Evolutionary conservation across 2,797 vertebrate species (phyloP).

Genomic region (Scyliorhinus canicula): DNA sequence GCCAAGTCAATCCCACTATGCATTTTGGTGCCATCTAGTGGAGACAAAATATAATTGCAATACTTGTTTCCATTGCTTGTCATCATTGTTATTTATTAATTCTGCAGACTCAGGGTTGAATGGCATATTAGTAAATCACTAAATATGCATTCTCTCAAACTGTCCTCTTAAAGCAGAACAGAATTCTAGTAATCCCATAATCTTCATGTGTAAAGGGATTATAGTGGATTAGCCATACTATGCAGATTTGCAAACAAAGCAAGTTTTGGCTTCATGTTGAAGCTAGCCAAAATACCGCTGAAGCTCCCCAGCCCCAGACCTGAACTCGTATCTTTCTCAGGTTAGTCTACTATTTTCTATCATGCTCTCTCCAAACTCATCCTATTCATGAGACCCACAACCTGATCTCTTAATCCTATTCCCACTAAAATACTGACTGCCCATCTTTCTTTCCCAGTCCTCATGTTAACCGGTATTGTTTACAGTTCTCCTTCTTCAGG

Average conservation of each 20-base stretch:
- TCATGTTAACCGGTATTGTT: neutral
- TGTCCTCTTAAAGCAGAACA: neutral
- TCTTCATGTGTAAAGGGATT: neutral
- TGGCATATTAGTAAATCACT: neutral
- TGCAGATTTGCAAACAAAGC: neutral
- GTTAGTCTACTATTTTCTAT: too few species aligned
- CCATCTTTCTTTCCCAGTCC: neutral
- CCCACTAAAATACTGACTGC: too few species aligned
- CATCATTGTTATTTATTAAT: neutral
- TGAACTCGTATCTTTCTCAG: too few species aligned
- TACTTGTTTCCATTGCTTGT: neutral
- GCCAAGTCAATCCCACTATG: neutral
- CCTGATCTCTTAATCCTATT: too few species aligned
- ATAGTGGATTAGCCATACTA: neutral
- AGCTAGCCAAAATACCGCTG: too few species aligned
- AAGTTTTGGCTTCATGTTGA: neutral
- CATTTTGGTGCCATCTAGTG: constrained; percentile 9
- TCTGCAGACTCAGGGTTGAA: neutral
- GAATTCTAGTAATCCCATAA: neutral
- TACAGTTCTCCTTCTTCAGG: neutral
- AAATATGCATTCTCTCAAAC: neutral
- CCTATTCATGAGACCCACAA: too few species aligned
- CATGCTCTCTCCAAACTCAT: too few species aligned
- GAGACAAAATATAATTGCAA: neutral
- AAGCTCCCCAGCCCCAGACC: too few species aligned